Evolutionary conservation across 2,888 invertebrate genomes (phyloP).

Genomic region (Sepioteuthis lessoniana): DNA sequence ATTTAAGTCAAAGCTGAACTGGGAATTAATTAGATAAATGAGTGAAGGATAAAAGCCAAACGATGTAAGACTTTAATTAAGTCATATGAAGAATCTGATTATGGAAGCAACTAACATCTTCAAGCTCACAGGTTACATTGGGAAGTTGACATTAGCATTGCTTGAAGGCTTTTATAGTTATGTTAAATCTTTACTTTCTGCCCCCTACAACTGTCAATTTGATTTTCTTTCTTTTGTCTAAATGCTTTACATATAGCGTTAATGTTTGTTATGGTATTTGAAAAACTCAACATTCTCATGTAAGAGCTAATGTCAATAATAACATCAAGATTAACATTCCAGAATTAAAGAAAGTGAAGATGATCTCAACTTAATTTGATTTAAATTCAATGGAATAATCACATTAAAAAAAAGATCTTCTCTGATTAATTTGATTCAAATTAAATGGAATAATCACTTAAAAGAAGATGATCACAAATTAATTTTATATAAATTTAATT

Average conservation of each 20-base stretch:
- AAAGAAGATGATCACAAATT: no score
- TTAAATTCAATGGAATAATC: no score
- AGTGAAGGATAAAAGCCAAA: background rate
- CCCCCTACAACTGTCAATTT: no score
- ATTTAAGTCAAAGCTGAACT: background rate
- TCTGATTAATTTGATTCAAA: no score
- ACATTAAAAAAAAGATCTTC: no score
- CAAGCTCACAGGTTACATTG: background rate
- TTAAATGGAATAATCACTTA: no score
- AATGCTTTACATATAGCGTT: background rate
- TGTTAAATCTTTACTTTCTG: background rate
- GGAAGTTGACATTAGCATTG: slow-evolving; percentile 2
- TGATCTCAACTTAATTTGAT: no score
- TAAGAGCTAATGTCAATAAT: background rate
- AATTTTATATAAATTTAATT: no score
- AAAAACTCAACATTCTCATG: background rate
- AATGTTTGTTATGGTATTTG: background rate
- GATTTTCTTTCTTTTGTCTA: background rate
- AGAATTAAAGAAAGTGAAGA: background rate
- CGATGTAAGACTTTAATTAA: background rate
- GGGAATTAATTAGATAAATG: slow-evolving; percentile 33
- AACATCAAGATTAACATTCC: background rate
- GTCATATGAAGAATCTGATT: slow-evolving; percentile 6
- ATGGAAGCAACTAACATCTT: background rate
- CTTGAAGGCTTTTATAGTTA: background rate